phyloP scores from a whole-genome alignment of 2,888 invertebrate genomes.

The Brachypalpus laphriformis region DNA sequence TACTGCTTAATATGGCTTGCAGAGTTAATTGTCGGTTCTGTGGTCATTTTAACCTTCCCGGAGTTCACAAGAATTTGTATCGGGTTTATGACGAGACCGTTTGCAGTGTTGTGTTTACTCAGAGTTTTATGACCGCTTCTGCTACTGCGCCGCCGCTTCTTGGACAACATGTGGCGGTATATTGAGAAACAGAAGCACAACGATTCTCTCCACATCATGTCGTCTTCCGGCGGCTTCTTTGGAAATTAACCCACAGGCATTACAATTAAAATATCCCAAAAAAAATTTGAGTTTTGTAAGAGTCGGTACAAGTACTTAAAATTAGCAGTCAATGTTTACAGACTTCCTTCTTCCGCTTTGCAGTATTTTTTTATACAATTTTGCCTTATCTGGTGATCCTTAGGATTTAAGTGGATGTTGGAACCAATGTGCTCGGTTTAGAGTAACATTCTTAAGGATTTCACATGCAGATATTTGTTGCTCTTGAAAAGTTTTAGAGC shows the following conservation, averaged over 20 bases:
- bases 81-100: slow-evolving; percentile 58
- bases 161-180: slow-evolving; percentile 28
- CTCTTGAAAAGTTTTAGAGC: no score
- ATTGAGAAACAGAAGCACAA: slow-evolving; percentile 38
- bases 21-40: slow-evolving; percentile 53
- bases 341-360: slow-evolving; percentile 52
- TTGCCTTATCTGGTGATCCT: slow-evolving; percentile 5
- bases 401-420: neutral
- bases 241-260: slow-evolving; percentile 53
- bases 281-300: slow-evolving; percentile 28
- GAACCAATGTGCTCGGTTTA: no score
- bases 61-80: slow-evolving; percentile 61
- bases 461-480: no score
- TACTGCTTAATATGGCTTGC: neutral
- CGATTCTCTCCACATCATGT: slow-evolving; percentile 4
- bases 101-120: slow-evolving; percentile 50
- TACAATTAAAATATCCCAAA: slow-evolving; percentile 58
- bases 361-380: neutral
- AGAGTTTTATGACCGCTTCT: slow-evolving; percentile 63
- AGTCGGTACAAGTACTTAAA: slow-evolving; percentile 52
- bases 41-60: slow-evolving; percentile 36
- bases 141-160: slow-evolving; percentile 9
- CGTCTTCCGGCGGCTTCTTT: slow-evolving; percentile 48
- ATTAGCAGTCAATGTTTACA: slow-evolving; percentile 43
- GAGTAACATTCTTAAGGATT: no score